phyloP scores from a whole-genome alignment of 2,888 invertebrate genomes.

The Eristalinus sepulchralis region DNA sequence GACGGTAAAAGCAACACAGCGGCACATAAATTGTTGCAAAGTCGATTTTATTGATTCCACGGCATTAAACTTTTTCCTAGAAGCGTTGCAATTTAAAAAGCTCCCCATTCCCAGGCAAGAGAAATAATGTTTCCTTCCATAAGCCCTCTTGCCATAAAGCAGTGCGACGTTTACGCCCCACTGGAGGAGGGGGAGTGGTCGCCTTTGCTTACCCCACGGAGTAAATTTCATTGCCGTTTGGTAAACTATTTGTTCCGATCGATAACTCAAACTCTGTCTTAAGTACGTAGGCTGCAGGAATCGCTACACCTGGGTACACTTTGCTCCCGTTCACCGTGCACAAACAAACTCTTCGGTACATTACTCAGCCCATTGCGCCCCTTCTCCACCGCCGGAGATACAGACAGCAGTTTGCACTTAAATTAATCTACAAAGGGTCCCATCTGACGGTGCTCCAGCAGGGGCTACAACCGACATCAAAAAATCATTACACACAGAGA shows the following conservation, averaged over 20 bases:
- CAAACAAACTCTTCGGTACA: constrained; percentile 25
- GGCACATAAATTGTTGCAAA: neutral
- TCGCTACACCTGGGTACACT: neutral
- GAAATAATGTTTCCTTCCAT: neutral
- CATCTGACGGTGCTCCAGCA: constrained; percentile 29
- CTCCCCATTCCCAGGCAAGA: neutral
- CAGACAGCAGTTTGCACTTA: constrained; percentile 50
- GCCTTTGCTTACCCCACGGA: too few relatives aligned
- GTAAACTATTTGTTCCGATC: neutral
- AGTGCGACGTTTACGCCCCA: too few relatives aligned
- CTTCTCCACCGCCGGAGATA: constrained; percentile 1
- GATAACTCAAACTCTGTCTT: neutral
- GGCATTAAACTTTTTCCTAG: neutral
- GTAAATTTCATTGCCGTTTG: neutral
- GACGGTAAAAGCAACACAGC: neutral
- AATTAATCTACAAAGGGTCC: constrained; percentile 33
- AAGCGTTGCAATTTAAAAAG: neutral
- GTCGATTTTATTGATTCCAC: neutral
- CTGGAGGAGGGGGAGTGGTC: too few relatives aligned
- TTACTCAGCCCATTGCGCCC: neutral
- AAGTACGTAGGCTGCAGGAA: neutral
- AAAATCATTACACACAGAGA: constrained; percentile 38
- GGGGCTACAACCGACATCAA: constrained; percentile 20
- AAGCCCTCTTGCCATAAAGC: neutral
- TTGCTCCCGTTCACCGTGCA: neutral